Conservation (phyloP, 2,797 vertebrate species). For the Tachyglossus aculeatus region DNA sequence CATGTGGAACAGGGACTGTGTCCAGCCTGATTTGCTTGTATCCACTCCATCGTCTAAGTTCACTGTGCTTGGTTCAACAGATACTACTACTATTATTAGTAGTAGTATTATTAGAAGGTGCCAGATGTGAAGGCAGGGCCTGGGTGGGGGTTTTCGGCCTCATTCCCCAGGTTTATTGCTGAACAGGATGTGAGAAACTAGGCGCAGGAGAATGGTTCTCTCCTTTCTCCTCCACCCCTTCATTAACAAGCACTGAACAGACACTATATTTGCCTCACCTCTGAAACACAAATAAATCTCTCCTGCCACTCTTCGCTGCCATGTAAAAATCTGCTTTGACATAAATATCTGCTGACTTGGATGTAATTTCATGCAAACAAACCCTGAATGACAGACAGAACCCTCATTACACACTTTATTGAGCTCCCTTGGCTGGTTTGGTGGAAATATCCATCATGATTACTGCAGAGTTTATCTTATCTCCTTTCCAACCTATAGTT, state of each 20-base stretch:
- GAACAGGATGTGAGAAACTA: no score
- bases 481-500: not conserved
- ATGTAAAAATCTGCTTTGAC: not conserved
- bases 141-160: no score
- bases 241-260: not conserved
- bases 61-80: no score
- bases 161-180: no score
- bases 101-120: no score
- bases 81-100: no score
- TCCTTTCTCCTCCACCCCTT: no score
- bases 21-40: no score
- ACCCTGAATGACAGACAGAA: not conserved
- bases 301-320: fast-evolving
- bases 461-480: not conserved
- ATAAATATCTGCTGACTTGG: not conserved
- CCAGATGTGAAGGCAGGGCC: no score
- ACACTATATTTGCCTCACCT: not conserved
- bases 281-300: not conserved
- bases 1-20: no score
- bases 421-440: not conserved
- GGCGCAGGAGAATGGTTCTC: no score
- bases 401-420: not conserved
- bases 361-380: not conserved
- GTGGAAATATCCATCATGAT: not conserved
- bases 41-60: no score